Evolutionary conservation across 2,888 invertebrate species (phyloP).

Genomic region (Euphydryas editha): DNA sequence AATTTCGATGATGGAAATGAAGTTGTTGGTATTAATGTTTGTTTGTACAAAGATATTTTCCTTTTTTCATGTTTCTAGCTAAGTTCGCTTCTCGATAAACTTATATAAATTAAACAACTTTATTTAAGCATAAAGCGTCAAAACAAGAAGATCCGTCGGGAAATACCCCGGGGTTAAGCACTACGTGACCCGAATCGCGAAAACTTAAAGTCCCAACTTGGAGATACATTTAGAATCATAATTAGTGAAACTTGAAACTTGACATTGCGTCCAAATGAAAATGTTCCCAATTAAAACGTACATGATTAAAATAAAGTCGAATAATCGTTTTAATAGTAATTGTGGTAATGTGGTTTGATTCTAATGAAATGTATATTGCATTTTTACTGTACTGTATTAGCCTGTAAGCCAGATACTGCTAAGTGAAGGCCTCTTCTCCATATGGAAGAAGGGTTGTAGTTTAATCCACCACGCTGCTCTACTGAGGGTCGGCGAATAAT

Average conservation of each 20-base stretch:
- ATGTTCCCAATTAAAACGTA: conserved; percentile 30
- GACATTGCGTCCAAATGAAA: conserved; percentile 30
- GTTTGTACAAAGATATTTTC: neutral
- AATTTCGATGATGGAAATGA: neutral
- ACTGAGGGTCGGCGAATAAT: too few relatives aligned
- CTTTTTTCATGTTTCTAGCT: neutral
- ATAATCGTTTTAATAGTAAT: neutral
- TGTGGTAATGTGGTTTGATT: too few relatives aligned
- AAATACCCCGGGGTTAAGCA: conserved; percentile 62
- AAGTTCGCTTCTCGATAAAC: conserved; percentile 1
- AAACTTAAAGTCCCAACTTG: conserved; percentile 62
- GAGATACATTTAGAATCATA: conserved; percentile 70
- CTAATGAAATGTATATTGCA: too few relatives aligned
- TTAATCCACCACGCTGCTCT: too few relatives aligned
- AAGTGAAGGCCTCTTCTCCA: too few relatives aligned
- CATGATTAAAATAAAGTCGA: neutral
- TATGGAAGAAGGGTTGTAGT: too few relatives aligned
- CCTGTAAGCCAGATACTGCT: too few relatives aligned
- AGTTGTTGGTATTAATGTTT: neutral
- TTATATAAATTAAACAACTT: conserved; percentile 39
- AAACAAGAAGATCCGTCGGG: conserved; percentile 69
- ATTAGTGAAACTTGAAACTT: conserved; percentile 48
- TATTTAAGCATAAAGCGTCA: conserved; percentile 59
- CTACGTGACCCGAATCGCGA: conserved; percentile 67
- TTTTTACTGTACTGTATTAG: too few relatives aligned